phyloP scores from a whole-genome alignment of 2,888 invertebrate species.

The Nowickia ferox region DNA sequence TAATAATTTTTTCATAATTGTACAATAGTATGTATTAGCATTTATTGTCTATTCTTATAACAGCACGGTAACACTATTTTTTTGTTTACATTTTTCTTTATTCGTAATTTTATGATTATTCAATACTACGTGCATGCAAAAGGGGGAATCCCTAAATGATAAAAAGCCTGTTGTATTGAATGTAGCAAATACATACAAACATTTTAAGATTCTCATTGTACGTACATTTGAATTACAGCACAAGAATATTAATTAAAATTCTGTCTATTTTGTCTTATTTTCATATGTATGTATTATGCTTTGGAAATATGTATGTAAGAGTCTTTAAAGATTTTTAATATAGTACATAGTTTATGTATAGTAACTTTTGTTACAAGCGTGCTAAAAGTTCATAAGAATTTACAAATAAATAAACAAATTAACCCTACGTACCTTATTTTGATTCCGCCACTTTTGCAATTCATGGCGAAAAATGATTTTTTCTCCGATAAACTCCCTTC shows the following conservation, averaged over 20 bases:
- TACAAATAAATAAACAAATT: constrained; percentile 20
- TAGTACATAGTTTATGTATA: constrained; percentile 17
- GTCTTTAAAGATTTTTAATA: constrained; percentile 17
- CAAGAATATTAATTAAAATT: constrained; percentile 31
- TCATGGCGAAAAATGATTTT: constrained; percentile 28
- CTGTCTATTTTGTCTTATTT: constrained; percentile 22
- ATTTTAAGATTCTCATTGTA: constrained; percentile 16
- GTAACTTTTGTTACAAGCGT: constrained; percentile 33
- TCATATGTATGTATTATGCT: constrained; percentile 23
- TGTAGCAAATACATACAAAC: constrained; percentile 22
- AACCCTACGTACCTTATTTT: constrained; percentile 27
- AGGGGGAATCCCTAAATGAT: constrained; percentile 23
- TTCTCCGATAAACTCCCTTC: constrained; percentile 23
- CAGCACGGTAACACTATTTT: constrained; percentile 30
- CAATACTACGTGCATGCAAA: constrained; percentile 22
- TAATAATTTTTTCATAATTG: too few relatives aligned
- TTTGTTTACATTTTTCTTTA: constrained; percentile 22
- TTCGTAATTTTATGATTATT: constrained; percentile 28
- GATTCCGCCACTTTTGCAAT: constrained; percentile 28
- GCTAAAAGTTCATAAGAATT: constrained; percentile 36
- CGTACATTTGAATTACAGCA: constrained; percentile 15
- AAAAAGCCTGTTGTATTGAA: constrained; percentile 19
- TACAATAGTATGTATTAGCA: constrained; percentile 34
- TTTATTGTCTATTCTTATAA: constrained; percentile 34
- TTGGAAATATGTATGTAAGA: constrained; percentile 30